A percentile compares a stretch with the other conserved stretches of the same genome.
phyloP scores from a whole-genome alignment of 2,797 vertebrate species.

The Neoniphon sammara region DNA sequence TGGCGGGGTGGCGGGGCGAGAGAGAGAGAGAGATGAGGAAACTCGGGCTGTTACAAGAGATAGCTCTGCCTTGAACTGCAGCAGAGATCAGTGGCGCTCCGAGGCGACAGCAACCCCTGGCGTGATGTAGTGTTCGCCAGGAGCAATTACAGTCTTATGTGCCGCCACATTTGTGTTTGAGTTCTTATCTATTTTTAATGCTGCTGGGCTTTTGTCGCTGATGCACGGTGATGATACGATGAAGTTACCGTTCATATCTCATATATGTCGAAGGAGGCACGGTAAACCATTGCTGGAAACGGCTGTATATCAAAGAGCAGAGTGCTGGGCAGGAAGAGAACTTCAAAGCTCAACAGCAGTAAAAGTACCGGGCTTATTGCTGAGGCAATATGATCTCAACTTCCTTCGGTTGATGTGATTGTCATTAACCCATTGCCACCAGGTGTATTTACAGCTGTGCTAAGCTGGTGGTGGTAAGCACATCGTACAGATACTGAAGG shows the following conservation, averaged over 20 bases:
- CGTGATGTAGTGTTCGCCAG: constrained; percentile 43
- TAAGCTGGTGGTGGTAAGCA: no score
- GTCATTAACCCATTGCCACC: not conserved
- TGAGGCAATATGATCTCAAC: not conserved
- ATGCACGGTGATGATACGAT: not conserved
- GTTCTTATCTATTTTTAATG: constrained; percentile 59
- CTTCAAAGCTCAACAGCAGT: not conserved
- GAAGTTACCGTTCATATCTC: constrained; percentile 32
- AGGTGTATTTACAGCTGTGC: no score
- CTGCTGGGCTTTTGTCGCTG: constrained; percentile 21
- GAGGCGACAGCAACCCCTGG: constrained; percentile 51
- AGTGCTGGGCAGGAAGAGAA: not conserved
- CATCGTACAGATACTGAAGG: no score
- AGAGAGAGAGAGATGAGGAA: constrained; percentile 30
- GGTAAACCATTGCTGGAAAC: constrained; percentile 7
- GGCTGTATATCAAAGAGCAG: not conserved
- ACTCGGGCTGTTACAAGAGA: constrained; percentile 33
- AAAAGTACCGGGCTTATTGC: not conserved
- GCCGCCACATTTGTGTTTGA: constrained; percentile 44
- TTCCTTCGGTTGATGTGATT: not conserved
- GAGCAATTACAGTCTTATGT: constrained; percentile 54
- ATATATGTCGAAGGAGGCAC: not conserved
- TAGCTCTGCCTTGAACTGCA: constrained; percentile 40
- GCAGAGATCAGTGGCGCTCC: constrained; percentile 48
- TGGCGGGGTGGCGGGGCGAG: constrained; percentile 17